Conservation (phyloP, 92 coral and sea anemone species). For the Umimayanthus chanpuru region DNA sequence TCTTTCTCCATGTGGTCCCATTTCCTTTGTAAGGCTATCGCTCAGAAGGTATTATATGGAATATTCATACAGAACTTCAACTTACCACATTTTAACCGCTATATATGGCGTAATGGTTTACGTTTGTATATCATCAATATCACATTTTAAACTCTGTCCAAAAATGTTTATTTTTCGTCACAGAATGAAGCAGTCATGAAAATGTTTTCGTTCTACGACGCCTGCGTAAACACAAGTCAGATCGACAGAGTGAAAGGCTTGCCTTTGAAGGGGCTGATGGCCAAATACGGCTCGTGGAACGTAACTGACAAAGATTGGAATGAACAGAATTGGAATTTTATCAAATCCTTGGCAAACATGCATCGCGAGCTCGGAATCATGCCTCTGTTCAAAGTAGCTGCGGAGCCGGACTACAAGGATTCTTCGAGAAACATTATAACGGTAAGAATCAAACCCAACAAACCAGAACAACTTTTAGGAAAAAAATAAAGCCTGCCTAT, state of each 20-base stretch:
- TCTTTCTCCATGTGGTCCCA: too few relatives aligned
- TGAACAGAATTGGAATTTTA: slow-evolving; percentile 64
- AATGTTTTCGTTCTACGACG: slow-evolving; percentile 70
- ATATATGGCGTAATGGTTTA: too few relatives aligned
- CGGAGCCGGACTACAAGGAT: slow-evolving; percentile 59
- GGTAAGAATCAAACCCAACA: slow-evolving; percentile 45
- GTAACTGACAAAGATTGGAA: slow-evolving; percentile 71
- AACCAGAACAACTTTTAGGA: neutral
- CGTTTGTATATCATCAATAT: too few relatives aligned
- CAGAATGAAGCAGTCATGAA: slow-evolving; percentile 75
- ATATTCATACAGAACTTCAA: too few relatives aligned
- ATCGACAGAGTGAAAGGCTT: slow-evolving; percentile 61
- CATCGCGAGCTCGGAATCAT: slow-evolving; percentile 66
- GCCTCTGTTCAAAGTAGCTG: slow-evolving; percentile 61
- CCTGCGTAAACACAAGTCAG: slow-evolving; percentile 66
- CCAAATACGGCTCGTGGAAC: slow-evolving; percentile 87
- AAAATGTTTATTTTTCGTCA: neutral
- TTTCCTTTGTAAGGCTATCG: too few relatives aligned
- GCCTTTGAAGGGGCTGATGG: slow-evolving; percentile 59
- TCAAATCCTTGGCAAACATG: slow-evolving; percentile 50
- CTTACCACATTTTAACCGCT: too few relatives aligned
- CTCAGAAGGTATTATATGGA: too few relatives aligned
- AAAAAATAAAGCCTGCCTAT: neutral
- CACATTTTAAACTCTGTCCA: too few relatives aligned
- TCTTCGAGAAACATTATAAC: slow-evolving; percentile 73